Evolutionary conservation across 2,888 invertebrate species (phyloP), one percentile per base, ranked within the genome.

Genomic region (Ptychoptera contaminata): DNA sequence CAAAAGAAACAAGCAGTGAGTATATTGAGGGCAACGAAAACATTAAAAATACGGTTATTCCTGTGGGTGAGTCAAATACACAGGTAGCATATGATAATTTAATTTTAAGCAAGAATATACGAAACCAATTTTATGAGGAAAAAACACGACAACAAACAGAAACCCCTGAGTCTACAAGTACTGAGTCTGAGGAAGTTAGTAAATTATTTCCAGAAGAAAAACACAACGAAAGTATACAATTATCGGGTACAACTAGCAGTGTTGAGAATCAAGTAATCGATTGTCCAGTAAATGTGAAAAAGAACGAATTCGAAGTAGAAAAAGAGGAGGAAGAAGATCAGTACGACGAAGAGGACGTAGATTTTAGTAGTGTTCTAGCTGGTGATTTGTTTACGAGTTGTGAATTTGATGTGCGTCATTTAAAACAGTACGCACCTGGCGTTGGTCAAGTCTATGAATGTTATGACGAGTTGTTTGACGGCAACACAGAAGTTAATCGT

Each of bases 401-500:
- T 43, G 52, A 50, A 47, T 53, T 53, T 44, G 51, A 53, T 43
- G 51, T 50, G 16, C 49, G 49, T 14, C 45, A 49, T 36, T 42
- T 53, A 31, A 38, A 46, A 31, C 44, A 47, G 8, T 50, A 49
- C 39, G 40, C 42, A 31, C 39, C 45, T 16, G 34, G 40, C 23
- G 46, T 34, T 16, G 46, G 44, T 35, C 44, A 43, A 30, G 43
- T 44, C 34, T 45, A 43, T 40, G 50, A 52, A 45, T 54, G 55
- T 40, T 66, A 67, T 56, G 65, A 67, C 56, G 66, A 67, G 53
- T 55, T 64, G 36, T 49, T 54, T 42, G 56, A 56, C 30, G 56
- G 56, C 40, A 46, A 38, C 39, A 44, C 39, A 16, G 56, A 55
- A 35, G n/a, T n/a, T n/a, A 23, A 23, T 23, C 23, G 23, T 23